Conservation (phyloP, 2,888 invertebrate genomes). For the Automeris io region DNA sequence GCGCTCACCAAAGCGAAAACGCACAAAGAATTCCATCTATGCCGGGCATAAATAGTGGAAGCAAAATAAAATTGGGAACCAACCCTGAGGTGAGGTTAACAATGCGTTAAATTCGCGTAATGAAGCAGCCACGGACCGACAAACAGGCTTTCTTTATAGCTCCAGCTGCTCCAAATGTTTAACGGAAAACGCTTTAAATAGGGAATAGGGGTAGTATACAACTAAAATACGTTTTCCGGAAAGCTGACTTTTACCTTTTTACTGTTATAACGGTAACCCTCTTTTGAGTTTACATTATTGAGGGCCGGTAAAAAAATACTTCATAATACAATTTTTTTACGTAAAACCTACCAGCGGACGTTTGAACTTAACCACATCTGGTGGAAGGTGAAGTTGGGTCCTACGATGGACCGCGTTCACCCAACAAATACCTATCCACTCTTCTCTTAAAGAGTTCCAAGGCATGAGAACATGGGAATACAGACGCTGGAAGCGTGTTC, state of each 20-base stretch:
- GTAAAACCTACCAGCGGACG: too few relatives aligned
- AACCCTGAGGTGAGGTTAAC: constrained; percentile 5
- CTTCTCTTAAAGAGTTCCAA: too few relatives aligned
- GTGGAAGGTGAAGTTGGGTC: too few relatives aligned
- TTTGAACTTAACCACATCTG: too few relatives aligned
- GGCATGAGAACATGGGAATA: too few relatives aligned
- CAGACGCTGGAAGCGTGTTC: too few relatives aligned
- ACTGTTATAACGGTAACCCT: background rate
- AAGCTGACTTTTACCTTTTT: background rate
- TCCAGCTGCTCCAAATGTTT: background rate
- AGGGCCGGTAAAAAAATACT: too few relatives aligned
- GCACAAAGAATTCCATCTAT: background rate
- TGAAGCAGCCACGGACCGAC: background rate
- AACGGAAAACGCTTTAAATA: background rate
- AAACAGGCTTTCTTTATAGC: background rate
- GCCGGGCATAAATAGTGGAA: background rate
- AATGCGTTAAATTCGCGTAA: constrained; percentile 4
- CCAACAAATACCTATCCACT: too few relatives aligned
- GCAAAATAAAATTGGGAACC: background rate
- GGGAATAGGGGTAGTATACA: background rate
- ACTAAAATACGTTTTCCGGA: background rate
- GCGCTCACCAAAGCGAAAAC: too few relatives aligned
- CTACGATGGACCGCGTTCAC: too few relatives aligned
- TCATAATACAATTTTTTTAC: too few relatives aligned
- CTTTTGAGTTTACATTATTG: too few relatives aligned